A percentile compares a stretch with the other conserved stretches of the same genome.
Conservation (phyloP, 2,888 invertebrate species). For the Ernsta delagoae region DNA sequence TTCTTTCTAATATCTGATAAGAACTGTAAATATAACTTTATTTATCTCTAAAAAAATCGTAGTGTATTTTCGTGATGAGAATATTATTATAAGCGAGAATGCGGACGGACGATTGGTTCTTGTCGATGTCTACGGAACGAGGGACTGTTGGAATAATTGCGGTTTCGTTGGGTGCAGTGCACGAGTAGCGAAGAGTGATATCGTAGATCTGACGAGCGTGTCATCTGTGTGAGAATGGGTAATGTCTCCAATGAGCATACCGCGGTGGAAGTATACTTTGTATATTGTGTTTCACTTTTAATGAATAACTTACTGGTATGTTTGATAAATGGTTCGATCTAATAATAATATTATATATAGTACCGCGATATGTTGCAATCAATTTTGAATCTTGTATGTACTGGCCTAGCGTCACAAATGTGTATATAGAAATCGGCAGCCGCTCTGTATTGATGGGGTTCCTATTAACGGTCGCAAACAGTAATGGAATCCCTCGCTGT, state of each 20-base stretch:
- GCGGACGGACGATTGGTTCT: conserved; percentile 43
- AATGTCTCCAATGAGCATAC: conserved; percentile 6
- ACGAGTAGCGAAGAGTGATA: conserved; percentile 6
- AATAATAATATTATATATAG: too few species aligned
- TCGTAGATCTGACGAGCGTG: conserved; percentile 40
- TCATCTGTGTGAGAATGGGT: conserved; percentile 2
- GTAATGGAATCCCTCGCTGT: not conserved
- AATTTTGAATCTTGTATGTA: conserved; percentile 36
- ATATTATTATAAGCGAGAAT: conserved; percentile 49
- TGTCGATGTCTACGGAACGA: conserved; percentile 22
- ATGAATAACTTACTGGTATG: not conserved
- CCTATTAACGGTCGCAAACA: not conserved
- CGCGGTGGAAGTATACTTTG: conserved; percentile 1
- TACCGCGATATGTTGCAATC: conserved; percentile 13
- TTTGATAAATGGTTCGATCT: not conserved
- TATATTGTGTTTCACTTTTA: not conserved
- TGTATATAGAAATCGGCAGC: conserved; percentile 27
- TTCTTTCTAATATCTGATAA: conserved; percentile 47
- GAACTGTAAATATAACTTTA: conserved; percentile 46
- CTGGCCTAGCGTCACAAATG: conserved; percentile 54
- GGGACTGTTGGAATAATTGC: not conserved
- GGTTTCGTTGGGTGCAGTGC: conserved; percentile 11
- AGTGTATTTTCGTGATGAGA: conserved; percentile 48
- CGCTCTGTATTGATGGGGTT: conserved; percentile 1
- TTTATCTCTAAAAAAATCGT: conserved; percentile 47